These are phyloP conservation scores for Planococcus citri DNA, from an alignment of 1,140 invertebrate genomes.

Conservation along the genomic window DNA sequence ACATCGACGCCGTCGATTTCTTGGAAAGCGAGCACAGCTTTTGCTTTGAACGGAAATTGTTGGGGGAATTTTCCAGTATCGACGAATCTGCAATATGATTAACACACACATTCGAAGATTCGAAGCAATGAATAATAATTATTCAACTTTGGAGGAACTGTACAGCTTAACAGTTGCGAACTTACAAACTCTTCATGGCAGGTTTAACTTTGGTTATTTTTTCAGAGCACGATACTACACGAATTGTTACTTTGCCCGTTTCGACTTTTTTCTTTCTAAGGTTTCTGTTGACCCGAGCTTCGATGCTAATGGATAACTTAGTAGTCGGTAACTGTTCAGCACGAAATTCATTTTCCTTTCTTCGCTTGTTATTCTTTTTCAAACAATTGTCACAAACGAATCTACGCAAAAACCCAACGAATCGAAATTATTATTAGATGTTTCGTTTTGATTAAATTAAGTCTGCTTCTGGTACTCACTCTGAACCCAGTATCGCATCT, in stretches of 20 bases:
- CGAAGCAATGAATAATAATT: background rate
- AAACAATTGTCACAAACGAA: conserved; percentile 92
- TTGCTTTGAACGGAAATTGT: conserved; percentile 94
- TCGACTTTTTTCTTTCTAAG: conserved; percentile 93
- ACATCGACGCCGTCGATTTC: conserved; percentile 96
- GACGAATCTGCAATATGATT: conserved; percentile 61
- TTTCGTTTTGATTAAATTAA: too few relatives aligned
- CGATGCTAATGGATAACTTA: conserved; percentile 91
- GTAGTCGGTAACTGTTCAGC: conserved; percentile 86
- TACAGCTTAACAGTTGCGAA: conserved; percentile 14
- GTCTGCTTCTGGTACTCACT: conserved; percentile 44
- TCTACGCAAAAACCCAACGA: conserved; percentile 41
- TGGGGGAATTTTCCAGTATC: conserved; percentile 75
- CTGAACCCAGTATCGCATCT: conserved; percentile 87
- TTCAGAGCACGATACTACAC: conserved; percentile 93
- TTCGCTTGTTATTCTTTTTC: conserved; percentile 77
- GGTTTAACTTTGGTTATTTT: conserved; percentile 98
- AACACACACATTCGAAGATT: too few relatives aligned
- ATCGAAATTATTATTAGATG: too few relatives aligned
- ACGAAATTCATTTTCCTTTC: conserved; percentile 96
- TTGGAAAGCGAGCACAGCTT: conserved; percentile 98
- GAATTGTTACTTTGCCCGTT: conserved; percentile 91
- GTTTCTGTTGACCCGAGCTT: conserved; percentile 95
- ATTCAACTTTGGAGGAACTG: background rate
- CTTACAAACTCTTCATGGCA: conserved; percentile 70